These are phyloP conservation scores for Caenorhabditis macrosperma DNA, from an alignment of 2,888 invertebrate species.

Conservation along the genomic window DNA sequence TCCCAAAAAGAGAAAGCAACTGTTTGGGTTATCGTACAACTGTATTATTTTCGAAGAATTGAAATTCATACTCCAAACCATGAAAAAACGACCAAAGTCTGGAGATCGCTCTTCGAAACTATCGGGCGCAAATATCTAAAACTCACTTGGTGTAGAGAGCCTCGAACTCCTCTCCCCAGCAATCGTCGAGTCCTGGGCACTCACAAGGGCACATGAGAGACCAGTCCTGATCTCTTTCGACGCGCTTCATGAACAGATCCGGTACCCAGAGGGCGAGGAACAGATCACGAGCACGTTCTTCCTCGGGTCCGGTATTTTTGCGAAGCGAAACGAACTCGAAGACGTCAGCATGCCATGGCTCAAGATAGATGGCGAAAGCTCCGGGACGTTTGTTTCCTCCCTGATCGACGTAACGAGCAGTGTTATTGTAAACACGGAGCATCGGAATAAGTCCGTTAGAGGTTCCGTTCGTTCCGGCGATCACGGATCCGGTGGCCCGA, in stretches of 20 bases:
- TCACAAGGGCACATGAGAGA: constrained; percentile 97
- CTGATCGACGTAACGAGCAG: constrained; percentile 96
- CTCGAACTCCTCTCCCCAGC: constrained; percentile 96
- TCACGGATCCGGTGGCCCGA: constrained; percentile 91
- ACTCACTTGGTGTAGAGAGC: constrained; percentile 87
- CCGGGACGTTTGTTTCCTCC: constrained; percentile 98
- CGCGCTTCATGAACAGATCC: constrained; percentile 95
- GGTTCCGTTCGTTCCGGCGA: constrained; percentile 93
- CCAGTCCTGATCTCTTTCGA: constrained; percentile 85
- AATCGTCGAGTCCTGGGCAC: constrained; percentile 91
- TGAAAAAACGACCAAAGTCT: neutral
- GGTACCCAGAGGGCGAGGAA: constrained; percentile 97
- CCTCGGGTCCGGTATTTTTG: constrained; percentile 93
- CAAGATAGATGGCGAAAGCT: constrained; percentile 96
- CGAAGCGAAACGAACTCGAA: constrained; percentile 94
- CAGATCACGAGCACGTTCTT: constrained; percentile 92
- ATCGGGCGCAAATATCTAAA: neutral
- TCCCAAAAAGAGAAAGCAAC: constrained; percentile 19
- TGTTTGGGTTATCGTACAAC: constrained; percentile 53
- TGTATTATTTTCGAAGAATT: constrained; percentile 36
- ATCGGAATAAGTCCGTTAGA: constrained; percentile 97
- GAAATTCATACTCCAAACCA: constrained; percentile 6
- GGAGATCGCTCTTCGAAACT: constrained; percentile 45
- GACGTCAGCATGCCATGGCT: constrained; percentile 98
- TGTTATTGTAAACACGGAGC: constrained; percentile 94